Evolutionary conservation across 2,113 vertebrate species (phyloP), one percentile per base, ranked within the genome.

Genomic region (Tetraodon nigroviridis): DNA sequence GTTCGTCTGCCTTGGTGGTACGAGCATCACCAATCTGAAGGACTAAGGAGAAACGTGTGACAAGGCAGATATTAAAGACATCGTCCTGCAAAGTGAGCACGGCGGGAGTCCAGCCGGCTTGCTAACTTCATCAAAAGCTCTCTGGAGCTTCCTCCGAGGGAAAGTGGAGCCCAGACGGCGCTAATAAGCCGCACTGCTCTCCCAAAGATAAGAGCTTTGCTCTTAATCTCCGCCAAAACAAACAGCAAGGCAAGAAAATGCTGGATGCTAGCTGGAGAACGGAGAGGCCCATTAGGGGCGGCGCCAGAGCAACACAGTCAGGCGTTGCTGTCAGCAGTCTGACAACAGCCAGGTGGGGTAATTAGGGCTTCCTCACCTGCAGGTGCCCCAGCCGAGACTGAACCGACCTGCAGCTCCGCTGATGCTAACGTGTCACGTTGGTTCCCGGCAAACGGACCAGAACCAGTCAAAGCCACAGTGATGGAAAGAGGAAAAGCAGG

Each of bases 121-220:
- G 40, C 27, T 17, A 55, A 65, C 20, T 55, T 41, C 37, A 72
- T 67, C 55, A 75, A 58, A 22, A 40, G 48, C 45, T 55, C 48
- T 59, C 7, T 50, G 57, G 46, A 63, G 64, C 78, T 71, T 71
- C 66, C 67, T 68, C 61, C 6, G 51, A 60, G 74, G 76, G 62
- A 48, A 19, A 61, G 64, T 21, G 22, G 46, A 76, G 67, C 58
- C 42, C 18, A 17, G 49, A 67, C 63, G n/a, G 48, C n/a, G 46
- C 54, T 81, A 84, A 84, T 80, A 76, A 85, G 47, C 60, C 58
- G 15, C 19, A 46, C 56, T 81, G 78, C 69, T 64, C 75, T 21
- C 70, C 61, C 64, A 67, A 80, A 70, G 76, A 80, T 80, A 80
- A 81, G 69, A 69, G 65, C 64, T 70, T 72, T 63, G 63, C 70